Base-by-base conservation (phyloP, 2,797 vertebrate species). In the Manis javanica region DNA sequence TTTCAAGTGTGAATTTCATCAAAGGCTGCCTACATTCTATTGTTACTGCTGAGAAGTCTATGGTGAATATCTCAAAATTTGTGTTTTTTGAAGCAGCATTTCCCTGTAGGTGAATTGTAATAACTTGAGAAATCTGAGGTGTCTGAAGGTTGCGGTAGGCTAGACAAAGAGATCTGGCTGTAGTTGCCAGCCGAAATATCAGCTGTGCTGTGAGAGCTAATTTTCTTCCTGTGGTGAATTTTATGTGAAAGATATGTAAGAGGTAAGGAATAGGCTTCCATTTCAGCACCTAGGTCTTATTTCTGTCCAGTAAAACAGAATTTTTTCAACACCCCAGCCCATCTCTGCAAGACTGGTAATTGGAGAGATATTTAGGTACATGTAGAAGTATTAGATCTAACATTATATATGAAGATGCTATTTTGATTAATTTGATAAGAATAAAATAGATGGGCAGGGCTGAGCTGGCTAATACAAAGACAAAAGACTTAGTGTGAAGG, bases 61-160 rank as follows among this genome's bases (percentile, higher is more conserved):
- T 63, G 89, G 55, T 55, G 69, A 89, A 64, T 49, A 18, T 82
- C 71, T 96, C 75, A 64, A 57, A 95, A 78, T 85, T n/a, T 95
- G 53, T 94, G 75, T 95, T 82, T 81, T 71, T 89, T 90, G n/a
- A 91, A 87, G 34, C 26, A 68, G 15, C 72, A 31, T 87, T 96
- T 96, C 72, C 71, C 51, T 21, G 5, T 61, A n/a, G 57, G 19
- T 88, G 69, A 77, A 59, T 24, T 89, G 8, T 61, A 83, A 77
- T 95, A 81, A 89, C 9, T 24, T 53, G 18, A 66, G 53, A 81
- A 89, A 81, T 39, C 34, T 34, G 37, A 92, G 23, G 24, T 10
- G 9, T 59, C 23, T 55, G n/a, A 64, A 75, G n/a, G 31, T 88
- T 85, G 55, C 15, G 84, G 23, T 84, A 68, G 71, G 13, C 23